phyloP scores from a whole-genome alignment of 1,140 invertebrate genomes.

The Venturia canescens region DNA sequence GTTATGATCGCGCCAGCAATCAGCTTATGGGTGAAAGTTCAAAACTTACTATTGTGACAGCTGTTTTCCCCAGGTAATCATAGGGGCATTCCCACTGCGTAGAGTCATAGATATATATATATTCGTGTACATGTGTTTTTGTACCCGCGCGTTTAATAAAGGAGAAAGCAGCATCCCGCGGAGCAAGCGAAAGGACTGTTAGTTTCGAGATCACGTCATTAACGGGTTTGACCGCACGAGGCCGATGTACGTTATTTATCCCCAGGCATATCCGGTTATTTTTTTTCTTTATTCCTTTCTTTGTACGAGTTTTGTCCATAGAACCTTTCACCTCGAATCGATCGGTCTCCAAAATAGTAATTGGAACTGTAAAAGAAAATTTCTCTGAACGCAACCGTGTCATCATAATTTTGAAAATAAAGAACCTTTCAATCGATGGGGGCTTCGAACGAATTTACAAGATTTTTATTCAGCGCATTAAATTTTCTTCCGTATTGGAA shows the following conservation, averaged over 20 bases:
- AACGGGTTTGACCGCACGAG: neutral
- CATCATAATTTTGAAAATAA: too few relatives aligned
- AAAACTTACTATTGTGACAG: neutral
- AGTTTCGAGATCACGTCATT: neutral
- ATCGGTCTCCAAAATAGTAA: neutral
- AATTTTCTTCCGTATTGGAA: too few relatives aligned
- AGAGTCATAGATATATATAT: neutral
- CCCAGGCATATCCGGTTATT: neutral
- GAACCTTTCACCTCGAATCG: neutral
- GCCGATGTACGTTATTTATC: neutral
- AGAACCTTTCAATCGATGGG: too few relatives aligned
- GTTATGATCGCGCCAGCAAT: neutral
- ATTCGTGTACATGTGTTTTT: too few relatives aligned
- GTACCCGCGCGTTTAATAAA: neutral
- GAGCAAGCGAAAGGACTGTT: neutral
- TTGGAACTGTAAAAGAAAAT: too few relatives aligned
- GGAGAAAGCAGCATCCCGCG: constrained; percentile 17
- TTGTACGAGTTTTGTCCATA: neutral
- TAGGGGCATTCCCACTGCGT: neutral
- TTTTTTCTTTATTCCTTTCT: neutral
- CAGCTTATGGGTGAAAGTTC: neutral
- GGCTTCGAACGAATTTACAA: too few relatives aligned
- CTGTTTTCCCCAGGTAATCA: neutral
- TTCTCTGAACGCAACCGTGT: too few relatives aligned
- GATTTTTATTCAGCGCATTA: too few relatives aligned